Base-by-base conservation (phyloP, 2,113 vertebrate genomes). In the Lepidothrix coronata region DNA sequence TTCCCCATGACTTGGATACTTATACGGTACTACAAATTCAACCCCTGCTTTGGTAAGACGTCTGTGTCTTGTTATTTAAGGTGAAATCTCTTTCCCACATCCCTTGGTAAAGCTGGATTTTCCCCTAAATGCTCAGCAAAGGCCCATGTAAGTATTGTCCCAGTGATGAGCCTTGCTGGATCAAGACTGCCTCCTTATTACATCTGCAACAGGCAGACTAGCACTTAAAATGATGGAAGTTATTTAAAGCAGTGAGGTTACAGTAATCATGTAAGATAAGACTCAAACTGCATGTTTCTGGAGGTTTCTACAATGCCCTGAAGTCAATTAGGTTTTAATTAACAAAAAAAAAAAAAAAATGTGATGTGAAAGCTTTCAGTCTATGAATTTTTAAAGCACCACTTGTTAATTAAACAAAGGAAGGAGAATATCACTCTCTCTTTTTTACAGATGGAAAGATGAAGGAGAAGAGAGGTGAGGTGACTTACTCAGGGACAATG, bases 251-350 rank as follows among this genome's bases (percentile, higher is more conserved):
- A 80, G 48, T 0, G 2, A 91, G 52, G 67, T 65, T 90, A 86
- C 57, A 72, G 57, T 71, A 94, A 86, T 88, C 90, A 73, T 37
- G 55, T 48, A 97, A 91, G 95, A 94, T 72, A 95, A 88, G 81
- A 82, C 73, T 86, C 74, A 89, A 73, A 91, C 82, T 65, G n/a
- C 68, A 48, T 44, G 41, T 92, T 96, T 94, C 63, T 89, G 83
- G 92, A 91, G 73, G 89, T 81, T 96, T 95, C 93, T 83, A 88
- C 73, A 88, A 79, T 44, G 85, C 88, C 87, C 92, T 93, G 46
- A 96, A 94, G 91, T 86, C 93, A 97, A 91, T 96, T 93, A 96
- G 91, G 63, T 90, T 96, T 97, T 91, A 95, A 92, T 91, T 96
- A 95, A 91, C 86, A 95, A 89, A 90, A 54, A 54, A 73, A 90